Percentiles rank a stretch among this genome's conserved stretches.
These are phyloP conservation scores for Drosophila sordidapex DNA, from an alignment of 2,888 invertebrate species.

Conservation along the genomic window DNA sequence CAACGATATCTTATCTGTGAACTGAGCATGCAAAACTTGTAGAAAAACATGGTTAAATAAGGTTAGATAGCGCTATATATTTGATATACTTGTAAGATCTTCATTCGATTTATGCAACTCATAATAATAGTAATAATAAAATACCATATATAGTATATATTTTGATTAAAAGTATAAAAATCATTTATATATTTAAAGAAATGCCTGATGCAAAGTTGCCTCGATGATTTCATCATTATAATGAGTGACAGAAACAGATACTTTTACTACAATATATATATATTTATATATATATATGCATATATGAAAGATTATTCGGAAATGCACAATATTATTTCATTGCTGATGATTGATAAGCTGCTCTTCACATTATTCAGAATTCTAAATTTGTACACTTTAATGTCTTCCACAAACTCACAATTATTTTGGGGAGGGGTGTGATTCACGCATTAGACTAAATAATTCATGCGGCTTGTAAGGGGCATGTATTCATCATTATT, in stretches of 20 bases:
- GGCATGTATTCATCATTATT: conserved; percentile 6
- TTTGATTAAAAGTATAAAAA: no score
- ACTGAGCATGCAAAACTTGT: conserved; percentile 14
- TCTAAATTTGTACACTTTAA: not conserved
- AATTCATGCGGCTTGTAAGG: conserved; percentile 1
- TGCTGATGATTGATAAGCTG: not conserved
- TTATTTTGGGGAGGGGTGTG: not conserved
- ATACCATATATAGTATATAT: no score
- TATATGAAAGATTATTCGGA: not conserved
- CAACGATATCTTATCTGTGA: conserved; percentile 40
- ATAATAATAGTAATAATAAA: not conserved
- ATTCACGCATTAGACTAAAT: conserved; percentile 3
- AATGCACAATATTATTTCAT: not conserved
- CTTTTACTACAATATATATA: not conserved
- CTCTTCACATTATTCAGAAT: conserved; percentile 1
- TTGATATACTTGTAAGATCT: not conserved
- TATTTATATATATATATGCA: no score
- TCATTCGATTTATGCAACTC: conserved; percentile 1
- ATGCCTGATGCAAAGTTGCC: conserved; percentile 12
- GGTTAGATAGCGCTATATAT: not conserved
- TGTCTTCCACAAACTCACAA: not conserved
- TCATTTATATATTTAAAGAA: not conserved
- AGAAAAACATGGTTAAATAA: not conserved
- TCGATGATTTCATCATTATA: conserved; percentile 13
- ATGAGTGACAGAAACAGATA: not conserved